Evolutionary conservation across 2,113 vertebrate genomes (phyloP), one percentile per base, ranked within the genome.

Genomic region (Narcine bancroftii): DNA sequence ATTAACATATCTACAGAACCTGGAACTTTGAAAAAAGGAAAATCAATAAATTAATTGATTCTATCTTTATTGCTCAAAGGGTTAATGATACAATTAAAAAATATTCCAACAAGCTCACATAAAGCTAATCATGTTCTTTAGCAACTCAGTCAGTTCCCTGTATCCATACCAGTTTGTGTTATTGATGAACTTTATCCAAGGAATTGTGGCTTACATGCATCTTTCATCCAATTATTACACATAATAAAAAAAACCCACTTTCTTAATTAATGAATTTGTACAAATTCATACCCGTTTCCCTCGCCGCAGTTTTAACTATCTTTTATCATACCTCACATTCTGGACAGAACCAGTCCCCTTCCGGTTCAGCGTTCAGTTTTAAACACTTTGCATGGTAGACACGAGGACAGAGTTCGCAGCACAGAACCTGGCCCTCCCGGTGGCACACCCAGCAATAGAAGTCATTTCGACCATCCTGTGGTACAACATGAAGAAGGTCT

Each of bases 401-500:
- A 96, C 98, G 98, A 95, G 99, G 99, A 95, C 99, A 99, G 97
- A 99, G 99, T 96, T 99, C 99, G 96, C 99, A 99, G 98, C 99
- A 99, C 97, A 99, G 98, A 97, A 99, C 99, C 97, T 99, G 98
- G 95, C 99, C 99, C 98, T 99, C 98, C 95, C 98, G 98, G 96
- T 99, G 99, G 97, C 99, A 99, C 97, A 99, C 93, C 99, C 99
- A 99, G 97, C 99, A 99, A 97, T 99, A 99, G 98, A 99, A 99
- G 96, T 99, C 99, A 93, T 99, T 99, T 96, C 98, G 97, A 96
- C 98, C 97, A 95, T 99, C 98, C 98, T 99, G 98, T 94, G 98
- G 98, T 98, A 99, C 98, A 99, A 99, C 98, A 99, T 99, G 98
- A 99, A 99, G 98, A 99, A 98, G 98, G 97, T 99, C 99, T 99